Conservation (phyloP, 2,888 invertebrate genomes). For the Leptodirus hochenwartii region DNA sequence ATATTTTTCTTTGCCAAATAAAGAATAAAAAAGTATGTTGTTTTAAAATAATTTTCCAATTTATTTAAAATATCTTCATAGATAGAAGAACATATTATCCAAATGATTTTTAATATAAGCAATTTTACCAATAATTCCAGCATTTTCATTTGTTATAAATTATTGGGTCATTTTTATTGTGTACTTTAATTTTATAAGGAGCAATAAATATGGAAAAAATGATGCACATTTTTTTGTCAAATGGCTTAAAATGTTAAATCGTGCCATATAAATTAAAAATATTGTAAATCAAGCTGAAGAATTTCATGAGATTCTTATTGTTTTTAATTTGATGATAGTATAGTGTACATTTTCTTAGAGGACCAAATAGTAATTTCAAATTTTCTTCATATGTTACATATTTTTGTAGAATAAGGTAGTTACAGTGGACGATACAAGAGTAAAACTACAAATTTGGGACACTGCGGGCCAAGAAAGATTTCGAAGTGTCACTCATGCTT, state of each 20-base stretch:
- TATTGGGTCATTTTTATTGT: too few relatives aligned
- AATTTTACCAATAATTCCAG: too few relatives aligned
- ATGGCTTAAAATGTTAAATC: not conserved
- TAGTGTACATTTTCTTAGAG: slow-evolving; percentile 1
- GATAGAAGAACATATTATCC: too few relatives aligned
- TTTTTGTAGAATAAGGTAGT: slow-evolving; percentile 63
- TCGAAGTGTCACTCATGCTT: slow-evolving; percentile 84
- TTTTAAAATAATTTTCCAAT: too few relatives aligned
- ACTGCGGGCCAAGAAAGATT: slow-evolving; percentile 90
- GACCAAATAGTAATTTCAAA: not conserved
- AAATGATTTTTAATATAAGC: too few relatives aligned
- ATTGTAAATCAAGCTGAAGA: too few relatives aligned
- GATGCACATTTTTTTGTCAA: not conserved
- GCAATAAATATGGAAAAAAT: too few relatives aligned
- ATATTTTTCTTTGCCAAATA: too few relatives aligned
- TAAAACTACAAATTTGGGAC: slow-evolving; percentile 94
- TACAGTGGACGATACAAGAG: slow-evolving; percentile 62
- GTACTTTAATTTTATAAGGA: too few relatives aligned
- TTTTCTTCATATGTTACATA: slow-evolving; percentile 1
- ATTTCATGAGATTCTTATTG: slow-evolving; percentile 1
- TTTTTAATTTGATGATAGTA: slow-evolving; percentile 1
- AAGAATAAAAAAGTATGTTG: too few relatives aligned
- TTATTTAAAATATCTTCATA: too few relatives aligned
- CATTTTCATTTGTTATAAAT: too few relatives aligned
- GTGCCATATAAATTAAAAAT: not conserved